These are phyloP conservation scores for Leucozona laternaria DNA, from an alignment of 2,888 invertebrate genomes.

Conservation along the genomic window DNA sequence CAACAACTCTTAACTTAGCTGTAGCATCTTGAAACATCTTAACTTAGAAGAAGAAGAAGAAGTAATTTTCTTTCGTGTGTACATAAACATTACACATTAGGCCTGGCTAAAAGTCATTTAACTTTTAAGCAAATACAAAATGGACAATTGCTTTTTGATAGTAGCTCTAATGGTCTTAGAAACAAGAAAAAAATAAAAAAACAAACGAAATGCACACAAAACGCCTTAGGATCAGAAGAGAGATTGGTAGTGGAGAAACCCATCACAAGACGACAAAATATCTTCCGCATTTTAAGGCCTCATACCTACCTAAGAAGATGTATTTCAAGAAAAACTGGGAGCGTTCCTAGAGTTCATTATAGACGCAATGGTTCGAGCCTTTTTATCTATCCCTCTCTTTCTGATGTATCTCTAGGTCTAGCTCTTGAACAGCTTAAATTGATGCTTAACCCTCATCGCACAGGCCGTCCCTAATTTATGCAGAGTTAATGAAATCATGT, in stretches of 20 bases:
- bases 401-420: not conserved
- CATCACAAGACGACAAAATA: conserved; percentile 13
- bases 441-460: conserved; percentile 61
- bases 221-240: not conserved
- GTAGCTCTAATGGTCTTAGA: not conserved
- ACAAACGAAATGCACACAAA: conserved; percentile 2
- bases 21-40: not conserved
- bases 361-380: not conserved
- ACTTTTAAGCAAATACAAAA: conserved; percentile 43
- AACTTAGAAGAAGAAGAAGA: not conserved
- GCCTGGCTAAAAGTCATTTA: conserved; percentile 39
- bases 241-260: not conserved
- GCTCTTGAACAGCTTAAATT: conserved; percentile 40
- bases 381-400: not conserved
- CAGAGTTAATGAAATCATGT: conserved; percentile 75
- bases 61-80: conserved; percentile 27
- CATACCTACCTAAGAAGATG: not conserved
- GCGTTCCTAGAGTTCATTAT: conserved; percentile 58
- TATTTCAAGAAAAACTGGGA: conserved; percentile 53
- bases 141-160: conserved; percentile 58
- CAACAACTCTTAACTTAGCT: conserved; percentile 18
- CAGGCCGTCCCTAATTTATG: conserved; percentile 74
- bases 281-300: conserved; percentile 57
- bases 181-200: not conserved
- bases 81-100: conserved; percentile 38